These are phyloP conservation scores for Sturnus vulgaris DNA, from an alignment of 2,113 vertebrate genomes.

Conservation along the genomic window DNA sequence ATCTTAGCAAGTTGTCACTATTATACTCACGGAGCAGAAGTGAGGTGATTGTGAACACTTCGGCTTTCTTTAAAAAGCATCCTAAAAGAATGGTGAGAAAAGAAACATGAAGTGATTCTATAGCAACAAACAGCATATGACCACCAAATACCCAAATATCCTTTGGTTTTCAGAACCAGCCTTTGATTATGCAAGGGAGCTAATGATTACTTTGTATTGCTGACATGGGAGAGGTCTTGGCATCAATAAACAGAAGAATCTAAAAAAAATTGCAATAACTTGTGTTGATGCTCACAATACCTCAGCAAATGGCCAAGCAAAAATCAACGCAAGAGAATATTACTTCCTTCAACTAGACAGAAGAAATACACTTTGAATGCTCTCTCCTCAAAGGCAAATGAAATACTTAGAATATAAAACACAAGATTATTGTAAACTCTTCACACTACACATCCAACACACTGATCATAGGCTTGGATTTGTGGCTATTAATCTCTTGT, in stretches of 20 bases:
- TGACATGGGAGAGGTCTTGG: background rate
- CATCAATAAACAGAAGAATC: background rate
- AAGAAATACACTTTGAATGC: background rate
- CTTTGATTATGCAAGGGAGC: background rate
- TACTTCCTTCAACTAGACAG: background rate
- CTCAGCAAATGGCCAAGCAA: background rate
- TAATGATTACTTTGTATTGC: background rate
- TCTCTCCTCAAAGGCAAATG: background rate
- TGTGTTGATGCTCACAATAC: background rate
- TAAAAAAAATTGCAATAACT: background rate
- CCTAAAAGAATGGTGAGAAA: constrained; percentile 69
- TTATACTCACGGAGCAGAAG: constrained; percentile 92
- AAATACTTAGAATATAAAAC: background rate
- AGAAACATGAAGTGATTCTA: background rate
- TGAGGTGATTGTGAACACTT: constrained; percentile 91
- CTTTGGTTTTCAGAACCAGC: background rate
- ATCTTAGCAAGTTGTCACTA: background rate
- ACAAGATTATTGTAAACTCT: background rate
- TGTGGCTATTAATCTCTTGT: background rate
- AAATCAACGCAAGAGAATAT: background rate
- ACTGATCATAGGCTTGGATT: background rate
- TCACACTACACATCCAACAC: background rate
- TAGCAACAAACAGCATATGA: background rate
- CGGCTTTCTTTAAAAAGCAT: constrained; percentile 97
- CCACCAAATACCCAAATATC: background rate